Percentiles rank a stretch among this genome's conserved stretches.
phyloP scores from a whole-genome alignment of 2,797 vertebrate genomes.

The Dermochelys coriacea region DNA sequence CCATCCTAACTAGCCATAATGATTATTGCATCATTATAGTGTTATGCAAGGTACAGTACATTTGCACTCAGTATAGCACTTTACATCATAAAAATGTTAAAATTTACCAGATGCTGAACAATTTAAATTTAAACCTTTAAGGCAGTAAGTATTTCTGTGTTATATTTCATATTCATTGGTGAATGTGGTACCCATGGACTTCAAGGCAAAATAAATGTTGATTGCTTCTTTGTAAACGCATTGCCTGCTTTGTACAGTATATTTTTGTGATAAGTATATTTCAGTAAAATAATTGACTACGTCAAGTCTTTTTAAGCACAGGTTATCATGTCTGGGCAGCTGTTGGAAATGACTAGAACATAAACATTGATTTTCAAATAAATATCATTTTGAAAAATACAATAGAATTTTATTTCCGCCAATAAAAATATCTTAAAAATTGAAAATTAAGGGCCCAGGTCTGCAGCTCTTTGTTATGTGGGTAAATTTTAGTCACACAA shows the following conservation, averaged over 20 bases:
- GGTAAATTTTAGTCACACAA: neutral
- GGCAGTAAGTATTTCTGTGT: neutral
- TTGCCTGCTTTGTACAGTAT: neutral
- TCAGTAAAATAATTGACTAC: slow-evolving; percentile 24
- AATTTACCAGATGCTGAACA: slow-evolving; percentile 48
- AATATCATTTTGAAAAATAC: neutral
- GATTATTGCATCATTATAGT: slow-evolving; percentile 50
- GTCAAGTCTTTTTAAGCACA: slow-evolving; percentile 19
- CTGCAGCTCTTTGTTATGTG: neutral
- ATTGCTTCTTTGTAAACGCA: slow-evolving; percentile 16
- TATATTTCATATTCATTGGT: slow-evolving; percentile 33
- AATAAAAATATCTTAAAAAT: neutral
- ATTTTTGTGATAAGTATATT: slow-evolving; percentile 42
- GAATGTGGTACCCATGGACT: neutral
- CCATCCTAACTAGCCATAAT: slow-evolving; percentile 47
- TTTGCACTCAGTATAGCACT: slow-evolving; percentile 25
- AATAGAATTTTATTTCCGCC: neutral
- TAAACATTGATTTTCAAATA: slow-evolving; percentile 8
- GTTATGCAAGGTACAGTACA: slow-evolving; percentile 1
- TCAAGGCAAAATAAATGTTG: slow-evolving; percentile 51
- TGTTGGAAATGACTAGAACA: neutral
- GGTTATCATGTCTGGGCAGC: slow-evolving; percentile 5
- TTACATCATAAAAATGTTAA: slow-evolving; percentile 54
- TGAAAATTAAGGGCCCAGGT: neutral
- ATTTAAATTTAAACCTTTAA: slow-evolving; percentile 40